These are phyloP conservation scores for Podiceps cristatus DNA, from an alignment of 2,113 vertebrate genomes.

Conservation along the genomic window DNA sequence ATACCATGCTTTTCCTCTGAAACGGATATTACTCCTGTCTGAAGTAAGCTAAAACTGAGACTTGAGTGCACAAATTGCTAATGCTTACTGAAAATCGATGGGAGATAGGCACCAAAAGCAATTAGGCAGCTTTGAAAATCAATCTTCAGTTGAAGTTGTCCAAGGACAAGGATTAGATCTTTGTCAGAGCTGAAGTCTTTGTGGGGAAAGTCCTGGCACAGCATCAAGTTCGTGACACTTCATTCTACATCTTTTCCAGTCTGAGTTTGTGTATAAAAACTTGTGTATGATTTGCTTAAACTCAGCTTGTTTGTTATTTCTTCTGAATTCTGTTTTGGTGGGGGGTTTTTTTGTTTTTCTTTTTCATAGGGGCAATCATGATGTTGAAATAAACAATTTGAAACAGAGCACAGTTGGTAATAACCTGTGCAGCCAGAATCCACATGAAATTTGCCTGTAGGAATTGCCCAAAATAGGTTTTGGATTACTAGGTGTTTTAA, in stretches of 20 bases:
- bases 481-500: background rate
- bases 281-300: background rate
- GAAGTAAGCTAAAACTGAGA: constrained; percentile 3
- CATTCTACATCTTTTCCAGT: background rate
- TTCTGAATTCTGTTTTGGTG: background rate
- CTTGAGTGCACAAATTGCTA: constrained; percentile 18
- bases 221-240: background rate
- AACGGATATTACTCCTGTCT: background rate
- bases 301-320: background rate
- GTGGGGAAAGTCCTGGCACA: background rate
- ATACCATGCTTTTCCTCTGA: background rate
- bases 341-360: background rate
- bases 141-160: constrained; percentile 5
- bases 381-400: background rate
- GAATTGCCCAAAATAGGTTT: background rate
- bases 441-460: background rate
- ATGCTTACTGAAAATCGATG: constrained; percentile 17
- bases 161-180: constrained; percentile 35
- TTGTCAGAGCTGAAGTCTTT: background rate
- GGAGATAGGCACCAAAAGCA: constrained; percentile 15
- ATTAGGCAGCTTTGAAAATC: constrained; percentile 51
- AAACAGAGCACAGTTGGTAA: background rate
- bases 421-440: background rate
- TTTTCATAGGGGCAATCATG: background rate
- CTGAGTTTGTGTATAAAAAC: background rate